These are phyloP conservation scores for Melikaiella ostensackeni DNA, from an alignment of 2,888 invertebrate species.

Conservation along the genomic window DNA sequence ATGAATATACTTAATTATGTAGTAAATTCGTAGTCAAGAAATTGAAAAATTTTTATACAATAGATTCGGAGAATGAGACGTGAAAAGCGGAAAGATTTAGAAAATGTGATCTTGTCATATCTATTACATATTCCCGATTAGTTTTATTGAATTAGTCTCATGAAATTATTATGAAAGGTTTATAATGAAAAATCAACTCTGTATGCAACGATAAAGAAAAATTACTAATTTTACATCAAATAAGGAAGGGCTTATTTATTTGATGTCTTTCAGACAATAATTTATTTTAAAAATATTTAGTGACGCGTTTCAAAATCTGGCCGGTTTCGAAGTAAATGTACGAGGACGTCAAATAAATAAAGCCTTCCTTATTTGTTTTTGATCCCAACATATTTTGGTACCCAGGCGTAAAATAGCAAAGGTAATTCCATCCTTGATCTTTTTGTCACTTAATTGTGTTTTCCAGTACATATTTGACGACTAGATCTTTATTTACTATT, in stretches of 20 bases:
- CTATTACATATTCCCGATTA: slow-evolving; percentile 21
- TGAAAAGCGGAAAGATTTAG: not conserved
- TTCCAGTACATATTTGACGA: not conserved
- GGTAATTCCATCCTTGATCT: no score
- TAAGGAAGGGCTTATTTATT: no score
- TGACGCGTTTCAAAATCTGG: no score
- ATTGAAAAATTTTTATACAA: not conserved
- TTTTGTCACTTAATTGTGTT: not conserved
- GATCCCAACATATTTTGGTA: no score
- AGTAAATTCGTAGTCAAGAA: slow-evolving; percentile 9
- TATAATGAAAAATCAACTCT: not conserved
- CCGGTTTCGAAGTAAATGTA: no score
- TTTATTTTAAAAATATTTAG: no score
- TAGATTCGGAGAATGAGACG: not conserved
- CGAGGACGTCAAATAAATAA: no score
- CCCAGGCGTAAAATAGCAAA: no score
- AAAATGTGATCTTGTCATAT: slow-evolving; percentile 36
- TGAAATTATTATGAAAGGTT: not conserved
- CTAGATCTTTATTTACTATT: not conserved
- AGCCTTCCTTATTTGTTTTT: no score
- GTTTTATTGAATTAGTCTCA: not conserved
- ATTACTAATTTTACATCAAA: not conserved
- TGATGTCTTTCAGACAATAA: no score
- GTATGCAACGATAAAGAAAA: not conserved
- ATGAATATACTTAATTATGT: slow-evolving; percentile 25